A percentile compares a stretch with the other conserved stretches of the same genome.
Conservation (phyloP, 2,113 vertebrate genomes). For the Pseudorectes ferrugineus region DNA sequence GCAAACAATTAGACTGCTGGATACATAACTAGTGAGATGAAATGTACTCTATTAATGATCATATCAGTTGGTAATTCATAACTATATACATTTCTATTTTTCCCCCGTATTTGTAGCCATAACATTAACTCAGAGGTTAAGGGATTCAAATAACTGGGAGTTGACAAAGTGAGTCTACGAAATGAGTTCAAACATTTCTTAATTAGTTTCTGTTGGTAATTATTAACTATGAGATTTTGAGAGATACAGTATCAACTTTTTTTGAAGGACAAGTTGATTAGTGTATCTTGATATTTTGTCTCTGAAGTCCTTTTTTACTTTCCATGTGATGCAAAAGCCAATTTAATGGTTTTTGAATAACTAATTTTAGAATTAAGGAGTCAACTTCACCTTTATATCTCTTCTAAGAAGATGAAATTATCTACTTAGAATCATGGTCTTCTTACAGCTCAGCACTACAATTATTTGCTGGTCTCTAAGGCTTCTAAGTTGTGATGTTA, state of each 20-base stretch:
- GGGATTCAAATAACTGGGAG: not conserved
- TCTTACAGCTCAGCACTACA: not conserved
- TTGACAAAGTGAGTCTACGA: not conserved
- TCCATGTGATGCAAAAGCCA: not conserved
- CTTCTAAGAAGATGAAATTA: not conserved
- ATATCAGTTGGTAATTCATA: not conserved
- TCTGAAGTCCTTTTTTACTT: not conserved
- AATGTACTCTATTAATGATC: not conserved
- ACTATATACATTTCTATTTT: not conserved
- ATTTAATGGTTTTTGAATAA: not conserved
- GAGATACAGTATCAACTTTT: not conserved
- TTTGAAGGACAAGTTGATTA: not conserved
- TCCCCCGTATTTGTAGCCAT: not conserved
- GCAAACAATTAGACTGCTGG: not conserved
- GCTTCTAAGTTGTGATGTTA: not conserved
- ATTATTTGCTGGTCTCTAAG: not conserved
- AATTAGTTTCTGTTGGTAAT: not conserved
- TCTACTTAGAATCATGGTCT: not conserved
- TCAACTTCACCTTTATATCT: not conserved
- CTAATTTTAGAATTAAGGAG: not conserved
- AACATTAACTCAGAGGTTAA: not conserved
- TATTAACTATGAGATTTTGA: not conserved
- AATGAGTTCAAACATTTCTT: not conserved
- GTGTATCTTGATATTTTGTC: not conserved
- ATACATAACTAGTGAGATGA: not conserved